phyloP scores from a whole-genome alignment of 2,888 invertebrate genomes.

The Agriotes lineatus region DNA sequence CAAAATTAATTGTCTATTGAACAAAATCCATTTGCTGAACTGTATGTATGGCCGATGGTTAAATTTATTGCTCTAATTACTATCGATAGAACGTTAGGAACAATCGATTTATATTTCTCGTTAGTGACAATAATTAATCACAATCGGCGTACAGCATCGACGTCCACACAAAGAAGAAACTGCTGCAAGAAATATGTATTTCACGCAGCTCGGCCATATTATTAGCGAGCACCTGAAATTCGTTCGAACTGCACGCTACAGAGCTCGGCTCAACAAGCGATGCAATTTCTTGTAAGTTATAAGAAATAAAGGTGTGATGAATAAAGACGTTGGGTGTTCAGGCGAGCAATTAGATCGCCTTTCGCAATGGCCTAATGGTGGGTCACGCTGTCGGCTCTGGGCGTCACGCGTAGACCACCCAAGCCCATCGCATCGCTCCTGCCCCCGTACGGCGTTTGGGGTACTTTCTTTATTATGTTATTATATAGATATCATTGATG shows the following conservation, averaged over 20 bases:
- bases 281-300: conserved; percentile 36
- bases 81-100: too few species aligned
- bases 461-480: conserved; percentile 61
- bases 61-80: too few species aligned
- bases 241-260: neutral
- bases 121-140: too few species aligned
- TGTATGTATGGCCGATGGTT: too few species aligned
- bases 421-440: conserved; percentile 57
- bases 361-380: conserved; percentile 68
- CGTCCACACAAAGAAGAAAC: too few species aligned
- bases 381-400: conserved; percentile 64
- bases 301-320: conserved; percentile 60
- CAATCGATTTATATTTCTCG: too few species aligned
- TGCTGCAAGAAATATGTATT: too few species aligned
- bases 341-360: conserved; percentile 67
- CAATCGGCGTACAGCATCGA: too few species aligned
- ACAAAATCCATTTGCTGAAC: too few species aligned
- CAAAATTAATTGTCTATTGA: too few species aligned
- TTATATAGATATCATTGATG: conserved; percentile 63
- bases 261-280: conserved; percentile 1
- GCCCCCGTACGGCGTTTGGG: conserved; percentile 53
- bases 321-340: conserved; percentile 64
- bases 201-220: too few species aligned
- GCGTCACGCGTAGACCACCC: conserved; percentile 64
- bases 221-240: neutral